A percentile compares a stretch with the other conserved stretches of the same genome.
phyloP scores from a whole-genome alignment of 2,797 vertebrate species.

The Dendrocincla tyrannina region DNA sequence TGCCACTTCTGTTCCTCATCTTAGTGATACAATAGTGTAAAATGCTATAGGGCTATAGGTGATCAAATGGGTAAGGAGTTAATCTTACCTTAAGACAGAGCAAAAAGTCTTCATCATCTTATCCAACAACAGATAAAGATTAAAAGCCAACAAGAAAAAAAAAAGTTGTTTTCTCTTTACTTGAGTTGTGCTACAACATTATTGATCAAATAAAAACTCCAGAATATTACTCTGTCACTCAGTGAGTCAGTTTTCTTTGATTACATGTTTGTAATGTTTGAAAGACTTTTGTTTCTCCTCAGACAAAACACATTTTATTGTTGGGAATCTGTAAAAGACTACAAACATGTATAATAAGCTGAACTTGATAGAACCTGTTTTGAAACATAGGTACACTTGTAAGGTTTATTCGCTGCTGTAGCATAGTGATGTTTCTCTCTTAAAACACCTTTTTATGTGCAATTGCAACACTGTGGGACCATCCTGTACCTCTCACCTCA shows the following conservation, averaged over 20 bases:
- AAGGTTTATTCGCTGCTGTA: not conserved
- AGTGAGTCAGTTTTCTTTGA: not conserved
- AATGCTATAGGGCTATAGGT: too few species aligned
- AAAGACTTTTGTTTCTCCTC: not conserved
- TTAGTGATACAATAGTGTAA: not conserved
- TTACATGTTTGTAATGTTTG: not conserved
- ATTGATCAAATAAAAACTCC: not conserved
- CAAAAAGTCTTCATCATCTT: not conserved
- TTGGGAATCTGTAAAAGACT: not conserved
- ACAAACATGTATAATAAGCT: not conserved
- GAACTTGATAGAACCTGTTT: not conserved
- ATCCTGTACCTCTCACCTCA: not conserved
- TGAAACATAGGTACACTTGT: not conserved
- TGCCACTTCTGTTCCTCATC: not conserved
- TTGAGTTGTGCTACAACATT: not conserved
- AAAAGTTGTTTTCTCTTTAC: not conserved
- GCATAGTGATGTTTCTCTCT: not conserved
- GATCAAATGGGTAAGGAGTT: not conserved
- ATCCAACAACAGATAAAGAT: not conserved
- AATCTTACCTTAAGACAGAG: not conserved
- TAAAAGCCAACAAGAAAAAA: not conserved
- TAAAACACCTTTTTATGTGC: not conserved
- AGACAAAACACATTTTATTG: not conserved
- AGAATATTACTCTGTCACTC: not conserved
- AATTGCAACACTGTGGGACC: not conserved